Percentiles rank a stretch among this genome's conserved stretches.
phyloP scores from a whole-genome alignment of 1,140 invertebrate species.

The Cherax destructor region DNA sequence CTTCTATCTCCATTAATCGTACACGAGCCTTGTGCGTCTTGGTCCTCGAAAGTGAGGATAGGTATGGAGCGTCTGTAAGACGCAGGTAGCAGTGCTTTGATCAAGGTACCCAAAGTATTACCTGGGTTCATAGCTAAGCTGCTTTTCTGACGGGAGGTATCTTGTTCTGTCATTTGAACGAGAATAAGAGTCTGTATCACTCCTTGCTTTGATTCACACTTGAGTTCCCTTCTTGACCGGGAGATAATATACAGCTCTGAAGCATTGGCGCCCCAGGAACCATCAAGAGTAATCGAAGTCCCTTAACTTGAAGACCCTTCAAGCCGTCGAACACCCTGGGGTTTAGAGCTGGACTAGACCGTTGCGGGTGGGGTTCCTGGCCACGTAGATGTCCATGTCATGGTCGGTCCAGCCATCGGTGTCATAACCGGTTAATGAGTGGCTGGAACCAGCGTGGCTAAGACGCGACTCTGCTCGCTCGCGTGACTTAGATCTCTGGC shows the following conservation, averaged over 20 bases:
- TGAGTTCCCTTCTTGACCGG: neutral
- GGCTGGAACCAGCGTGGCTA: conserved; percentile 73
- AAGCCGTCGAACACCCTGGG: neutral
- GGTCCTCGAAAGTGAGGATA: too few relatives aligned
- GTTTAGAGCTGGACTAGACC: conserved; percentile 74
- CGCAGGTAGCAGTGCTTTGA: too few relatives aligned
- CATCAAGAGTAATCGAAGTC: neutral
- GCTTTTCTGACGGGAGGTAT: neutral
- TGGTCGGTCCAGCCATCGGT: conserved; percentile 95
- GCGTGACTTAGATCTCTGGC: conserved; percentile 65
- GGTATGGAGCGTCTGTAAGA: too few relatives aligned
- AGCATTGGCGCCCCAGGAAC: neutral
- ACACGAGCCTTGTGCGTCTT: too few relatives aligned
- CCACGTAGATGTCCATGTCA: conserved; percentile 96
- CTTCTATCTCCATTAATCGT: too few relatives aligned
- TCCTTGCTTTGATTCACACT: too few relatives aligned
- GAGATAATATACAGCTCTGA: neutral
- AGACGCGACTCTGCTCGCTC: conserved; percentile 65
- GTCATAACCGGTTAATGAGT: conserved; percentile 80
- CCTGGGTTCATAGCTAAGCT: neutral
- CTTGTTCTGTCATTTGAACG: neutral
- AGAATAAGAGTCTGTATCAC: too few relatives aligned
- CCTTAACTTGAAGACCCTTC: neutral
- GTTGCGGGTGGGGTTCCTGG: conserved; percentile 89
- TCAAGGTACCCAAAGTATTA: too few relatives aligned